phyloP scores from a whole-genome alignment of 2,888 invertebrate species.

The Deilephila porcellus region DNA sequence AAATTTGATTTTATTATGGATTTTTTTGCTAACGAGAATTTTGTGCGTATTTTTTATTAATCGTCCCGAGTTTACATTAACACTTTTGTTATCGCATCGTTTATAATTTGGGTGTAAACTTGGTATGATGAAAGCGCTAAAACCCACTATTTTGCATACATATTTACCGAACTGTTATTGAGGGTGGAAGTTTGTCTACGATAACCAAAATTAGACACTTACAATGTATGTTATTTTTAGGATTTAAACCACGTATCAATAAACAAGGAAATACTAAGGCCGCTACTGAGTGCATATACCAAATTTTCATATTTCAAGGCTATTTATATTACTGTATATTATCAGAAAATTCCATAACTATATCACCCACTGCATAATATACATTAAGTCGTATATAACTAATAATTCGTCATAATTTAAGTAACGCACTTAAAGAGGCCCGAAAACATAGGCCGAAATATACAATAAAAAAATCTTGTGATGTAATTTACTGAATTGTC shows the following conservation, averaged over 20 bases:
- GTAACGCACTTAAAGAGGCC: slow-evolving; percentile 14
- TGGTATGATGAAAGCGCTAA: too few relatives aligned
- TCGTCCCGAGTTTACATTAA: too few relatives aligned
- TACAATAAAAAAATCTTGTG: background rate
- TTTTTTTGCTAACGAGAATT: too few relatives aligned
- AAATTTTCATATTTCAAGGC: background rate
- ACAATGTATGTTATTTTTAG: background rate
- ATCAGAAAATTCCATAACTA: slow-evolving; percentile 1
- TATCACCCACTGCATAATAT: slow-evolving; percentile 16
- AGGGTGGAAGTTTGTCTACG: too few relatives aligned
- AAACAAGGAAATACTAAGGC: background rate
- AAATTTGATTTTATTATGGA: too few relatives aligned
- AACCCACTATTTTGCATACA: too few relatives aligned
- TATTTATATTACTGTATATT: background rate
- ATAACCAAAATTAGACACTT: too few relatives aligned
- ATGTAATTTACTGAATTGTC: background rate
- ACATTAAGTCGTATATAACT: slow-evolving; percentile 21
- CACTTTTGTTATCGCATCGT: too few relatives aligned
- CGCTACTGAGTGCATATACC: background rate
- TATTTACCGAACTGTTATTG: too few relatives aligned
- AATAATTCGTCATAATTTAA: slow-evolving; percentile 23
- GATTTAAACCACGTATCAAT: background rate
- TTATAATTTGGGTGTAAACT: too few relatives aligned
- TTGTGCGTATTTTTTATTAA: too few relatives aligned
- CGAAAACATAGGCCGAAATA: background rate